Base-by-base conservation (phyloP, 2,888 invertebrate species). In the Odontocolon sp. region DNA sequence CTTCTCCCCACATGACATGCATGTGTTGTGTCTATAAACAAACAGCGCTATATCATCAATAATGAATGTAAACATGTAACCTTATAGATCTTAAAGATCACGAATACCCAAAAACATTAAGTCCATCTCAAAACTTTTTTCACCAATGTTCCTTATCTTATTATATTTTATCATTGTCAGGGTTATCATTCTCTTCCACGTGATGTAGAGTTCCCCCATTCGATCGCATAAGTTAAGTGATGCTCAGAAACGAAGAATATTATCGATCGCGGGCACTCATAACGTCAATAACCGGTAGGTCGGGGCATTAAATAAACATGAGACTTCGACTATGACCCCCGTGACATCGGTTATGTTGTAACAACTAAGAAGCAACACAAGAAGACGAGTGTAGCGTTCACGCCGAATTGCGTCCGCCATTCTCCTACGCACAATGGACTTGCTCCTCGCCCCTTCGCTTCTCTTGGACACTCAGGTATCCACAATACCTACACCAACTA, bases 301-400 rank as follows among this genome's bases (percentile, higher is more conserved):
- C 73, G 56, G 36, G 47, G 28, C 68, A 74, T 79, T 79, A 74
- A 81, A 79, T 81, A 78, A 81, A 79, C 78, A 81, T 81, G 78
- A 79, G 81, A 26, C 33, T 66, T 59, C 68, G 52, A 71, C 70
- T 67, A 73, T 81, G 79, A 81, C 79, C 81, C 54, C 70, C 61
- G 38, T 79, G 78, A 81, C 79, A 81, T 78, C 75, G 68, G 70
- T 73, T 77, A 77, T 70, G 67, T 75, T 75, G 59, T 63, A 67
- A 63, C 71, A 61, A 61, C 31, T 33, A 31, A 45, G 2, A 18
- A 42, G 16, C 6, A 1, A 11, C 6, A 28, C 8, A 52, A n/a
- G 42, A 61, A 45, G 45, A 68, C 54, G 67, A 71, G 59, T 61
- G 54, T 45, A 40, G 47, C 36, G 76, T 67, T 71, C 66, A 54